Conservation (phyloP, 1,140 invertebrate species). For the Drosophila mauritiana region DNA sequence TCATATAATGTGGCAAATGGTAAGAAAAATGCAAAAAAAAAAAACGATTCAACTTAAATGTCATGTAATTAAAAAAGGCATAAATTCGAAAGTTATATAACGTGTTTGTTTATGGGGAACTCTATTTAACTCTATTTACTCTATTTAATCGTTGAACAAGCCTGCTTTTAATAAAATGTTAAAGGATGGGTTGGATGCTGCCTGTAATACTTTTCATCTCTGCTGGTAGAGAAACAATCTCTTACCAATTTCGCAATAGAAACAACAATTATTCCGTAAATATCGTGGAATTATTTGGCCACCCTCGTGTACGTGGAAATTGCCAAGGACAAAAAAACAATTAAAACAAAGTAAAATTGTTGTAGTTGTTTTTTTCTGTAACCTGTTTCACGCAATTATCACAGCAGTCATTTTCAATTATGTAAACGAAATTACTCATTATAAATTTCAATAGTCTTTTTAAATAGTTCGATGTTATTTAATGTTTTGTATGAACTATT, state of each 20-base stretch:
- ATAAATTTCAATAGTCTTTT: constrained; percentile 37
- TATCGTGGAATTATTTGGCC: too few species aligned
- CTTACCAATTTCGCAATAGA: constrained; percentile 1
- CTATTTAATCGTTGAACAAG: constrained; percentile 21
- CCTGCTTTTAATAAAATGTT: constrained; percentile 16
- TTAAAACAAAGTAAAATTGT: constrained; percentile 38
- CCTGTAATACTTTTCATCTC: constrained; percentile 44
- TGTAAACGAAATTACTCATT: constrained; percentile 35
- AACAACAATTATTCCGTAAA: constrained; percentile 16
- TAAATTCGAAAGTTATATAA: constrained; percentile 63
- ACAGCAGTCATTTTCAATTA: constrained; percentile 59
- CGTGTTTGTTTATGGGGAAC: constrained; percentile 8
- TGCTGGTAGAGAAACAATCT: not conserved
- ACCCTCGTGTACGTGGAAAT: too few species aligned
- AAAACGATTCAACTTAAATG: constrained; percentile 21
- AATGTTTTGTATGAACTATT: constrained; percentile 27
- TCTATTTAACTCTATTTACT: not conserved
- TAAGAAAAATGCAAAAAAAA: constrained; percentile 32
- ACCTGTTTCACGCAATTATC: constrained; percentile 62
- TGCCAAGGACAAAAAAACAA: not conserved
- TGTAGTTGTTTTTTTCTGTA: constrained; percentile 14
- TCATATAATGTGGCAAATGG: not conserved
- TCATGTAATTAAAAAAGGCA: constrained; percentile 46
- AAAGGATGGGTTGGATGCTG: constrained; percentile 18
- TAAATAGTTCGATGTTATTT: constrained; percentile 26